Conservation (phyloP, 2,113 vertebrate genomes). For the Oophaga pumilio region DNA sequence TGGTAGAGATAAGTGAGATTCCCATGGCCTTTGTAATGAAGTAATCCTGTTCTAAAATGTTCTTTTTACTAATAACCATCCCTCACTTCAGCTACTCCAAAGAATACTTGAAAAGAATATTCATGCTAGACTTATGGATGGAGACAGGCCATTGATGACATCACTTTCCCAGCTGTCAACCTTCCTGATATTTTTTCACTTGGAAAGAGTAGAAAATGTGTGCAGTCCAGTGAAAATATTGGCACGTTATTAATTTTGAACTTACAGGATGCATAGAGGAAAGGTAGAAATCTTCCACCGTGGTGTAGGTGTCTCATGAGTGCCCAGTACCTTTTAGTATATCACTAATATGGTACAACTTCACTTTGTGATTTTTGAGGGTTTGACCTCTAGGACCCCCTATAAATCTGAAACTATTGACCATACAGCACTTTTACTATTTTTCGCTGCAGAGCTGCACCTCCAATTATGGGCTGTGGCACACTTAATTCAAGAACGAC, state of each 20-base stretch:
- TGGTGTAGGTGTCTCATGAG: neutral
- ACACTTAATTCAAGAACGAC: no score
- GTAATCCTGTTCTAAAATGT: neutral
- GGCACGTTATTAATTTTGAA: neutral
- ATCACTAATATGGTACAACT: no score
- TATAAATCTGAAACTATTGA: neutral
- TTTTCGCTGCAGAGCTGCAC: neutral
- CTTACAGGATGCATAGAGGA: neutral
- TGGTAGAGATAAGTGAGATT: neutral
- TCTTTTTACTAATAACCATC: neutral
- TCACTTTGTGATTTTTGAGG: no score
- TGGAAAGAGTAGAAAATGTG: neutral
- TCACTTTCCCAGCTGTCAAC: neutral
- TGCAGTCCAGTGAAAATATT: neutral
- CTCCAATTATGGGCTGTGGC: no score
- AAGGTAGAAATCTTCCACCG: neutral
- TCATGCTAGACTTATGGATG: neutral
- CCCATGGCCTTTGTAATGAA: neutral
- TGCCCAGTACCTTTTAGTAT: neutral
- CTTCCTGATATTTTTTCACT: neutral
- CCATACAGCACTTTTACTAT: neutral
- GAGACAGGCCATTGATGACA: neutral
- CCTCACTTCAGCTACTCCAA: neutral
- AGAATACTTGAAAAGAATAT: neutral
- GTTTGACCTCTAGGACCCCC: neutral